These are phyloP conservation scores for Halesus radiatus DNA, from an alignment of 1,140 invertebrate species.

Conservation along the genomic window DNA sequence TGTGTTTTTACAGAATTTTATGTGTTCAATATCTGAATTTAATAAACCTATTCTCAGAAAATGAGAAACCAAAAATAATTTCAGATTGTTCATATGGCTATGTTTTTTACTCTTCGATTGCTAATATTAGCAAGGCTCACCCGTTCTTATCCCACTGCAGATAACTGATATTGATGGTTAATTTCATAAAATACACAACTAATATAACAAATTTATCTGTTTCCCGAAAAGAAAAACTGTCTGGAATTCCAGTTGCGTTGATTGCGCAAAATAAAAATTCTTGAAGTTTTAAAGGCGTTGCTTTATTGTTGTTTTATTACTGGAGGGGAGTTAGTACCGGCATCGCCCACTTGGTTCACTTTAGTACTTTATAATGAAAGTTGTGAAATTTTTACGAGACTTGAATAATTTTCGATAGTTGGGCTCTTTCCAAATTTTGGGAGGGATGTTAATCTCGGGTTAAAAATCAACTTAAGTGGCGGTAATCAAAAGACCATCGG, in stretches of 20 bases:
- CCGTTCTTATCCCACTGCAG: too few relatives aligned
- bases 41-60: too few relatives aligned
- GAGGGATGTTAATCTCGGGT: neutral
- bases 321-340: neutral
- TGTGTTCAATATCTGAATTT: too few relatives aligned
- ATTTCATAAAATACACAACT: too few relatives aligned
- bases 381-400: constrained; percentile 34
- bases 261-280: constrained; percentile 17
- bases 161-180: too few relatives aligned
- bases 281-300: neutral
- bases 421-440: constrained; percentile 10
- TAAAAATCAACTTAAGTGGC: neutral
- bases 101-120: too few relatives aligned
- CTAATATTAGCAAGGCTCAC: too few relatives aligned
- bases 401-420: constrained; percentile 34
- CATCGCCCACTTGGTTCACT: neutral
- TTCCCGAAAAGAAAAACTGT: neutral
- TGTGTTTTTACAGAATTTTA: too few relatives aligned
- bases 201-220: too few relatives aligned
- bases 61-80: too few relatives aligned
- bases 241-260: neutral
- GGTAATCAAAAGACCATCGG: neutral
- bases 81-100: too few relatives aligned
- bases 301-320: constrained; percentile 29
- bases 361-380: constrained; percentile 33